Conservation (phyloP, 2,113 vertebrate genomes). For the Mandrillus leucophaeus region DNA sequence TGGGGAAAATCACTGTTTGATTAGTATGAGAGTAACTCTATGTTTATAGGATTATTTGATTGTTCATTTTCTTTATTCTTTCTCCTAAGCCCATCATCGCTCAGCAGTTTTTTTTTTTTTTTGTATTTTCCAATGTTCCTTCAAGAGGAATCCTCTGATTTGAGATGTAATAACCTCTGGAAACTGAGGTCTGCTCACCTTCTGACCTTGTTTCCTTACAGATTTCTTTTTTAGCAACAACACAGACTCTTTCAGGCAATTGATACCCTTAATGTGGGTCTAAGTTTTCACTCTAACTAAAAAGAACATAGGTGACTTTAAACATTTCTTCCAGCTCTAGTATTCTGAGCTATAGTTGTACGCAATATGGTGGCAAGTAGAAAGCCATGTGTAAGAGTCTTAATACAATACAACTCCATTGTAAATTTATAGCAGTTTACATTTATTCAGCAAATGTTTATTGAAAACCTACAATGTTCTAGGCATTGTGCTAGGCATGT, state of each 20-base stretch:
- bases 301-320: background rate
- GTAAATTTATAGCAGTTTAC: background rate
- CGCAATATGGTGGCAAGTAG: background rate
- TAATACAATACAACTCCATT: background rate
- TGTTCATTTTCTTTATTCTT: background rate
- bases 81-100: background rate
- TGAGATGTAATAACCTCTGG: background rate
- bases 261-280: background rate
- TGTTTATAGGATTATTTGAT: background rate
- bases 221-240: background rate
- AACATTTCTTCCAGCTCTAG: background rate
- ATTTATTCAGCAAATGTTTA: background rate
- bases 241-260: background rate
- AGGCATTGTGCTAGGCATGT: background rate
- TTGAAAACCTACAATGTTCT: background rate
- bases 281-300: background rate
- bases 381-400: background rate
- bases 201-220: background rate
- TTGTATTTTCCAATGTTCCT: background rate
- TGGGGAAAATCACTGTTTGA: background rate
- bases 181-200: background rate
- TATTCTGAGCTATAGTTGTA: background rate
- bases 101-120: accelerated
- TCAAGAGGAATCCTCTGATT: background rate
- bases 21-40: background rate